A percentile compares a stretch with the other conserved stretches of the same genome.
Conservation (phyloP, 92 coral and sea anemone genomes). For the Umimayanthus kanabou region DNA sequence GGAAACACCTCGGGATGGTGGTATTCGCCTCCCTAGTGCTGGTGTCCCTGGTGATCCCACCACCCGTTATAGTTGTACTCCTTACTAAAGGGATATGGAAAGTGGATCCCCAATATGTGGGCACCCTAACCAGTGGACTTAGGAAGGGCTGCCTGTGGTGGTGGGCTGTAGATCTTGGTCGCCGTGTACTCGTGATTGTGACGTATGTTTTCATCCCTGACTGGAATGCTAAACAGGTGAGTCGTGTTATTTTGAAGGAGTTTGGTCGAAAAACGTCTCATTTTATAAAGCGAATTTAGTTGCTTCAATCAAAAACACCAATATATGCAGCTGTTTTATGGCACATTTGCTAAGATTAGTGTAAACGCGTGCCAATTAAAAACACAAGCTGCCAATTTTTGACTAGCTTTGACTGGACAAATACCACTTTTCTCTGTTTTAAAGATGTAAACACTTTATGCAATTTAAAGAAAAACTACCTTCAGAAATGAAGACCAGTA, state of each 20-base stretch:
- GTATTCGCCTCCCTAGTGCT: conserved; percentile 67
- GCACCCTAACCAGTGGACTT: conserved; percentile 83
- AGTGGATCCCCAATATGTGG: conserved; percentile 92
- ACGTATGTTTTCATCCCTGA: conserved; percentile 76
- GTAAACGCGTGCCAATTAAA: no score
- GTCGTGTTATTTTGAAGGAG: no score
- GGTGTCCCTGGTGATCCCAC: conserved; percentile 58
- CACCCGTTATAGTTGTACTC: conserved; percentile 66
- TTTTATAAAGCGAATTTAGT: background rate
- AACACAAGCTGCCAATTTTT: no score
- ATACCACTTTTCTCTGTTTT: no score
- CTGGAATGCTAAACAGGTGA: conserved; percentile 91
- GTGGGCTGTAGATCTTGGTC: conserved; percentile 94
- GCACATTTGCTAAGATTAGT: no score
- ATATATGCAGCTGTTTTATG: no score
- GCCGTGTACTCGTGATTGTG: conserved; percentile 80
- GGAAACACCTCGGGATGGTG: conserved; percentile 69
- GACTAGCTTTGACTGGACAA: no score
- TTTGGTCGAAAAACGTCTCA: no score
- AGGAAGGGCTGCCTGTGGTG: conserved; percentile 81
- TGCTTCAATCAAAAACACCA: no score
- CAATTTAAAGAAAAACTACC: no score
- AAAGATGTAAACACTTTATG: no score
- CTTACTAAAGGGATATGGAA: conserved; percentile 80
- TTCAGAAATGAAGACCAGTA: no score